phyloP scores from a whole-genome alignment of 1,140 invertebrate species.

The Heliconius hewitsoni region DNA sequence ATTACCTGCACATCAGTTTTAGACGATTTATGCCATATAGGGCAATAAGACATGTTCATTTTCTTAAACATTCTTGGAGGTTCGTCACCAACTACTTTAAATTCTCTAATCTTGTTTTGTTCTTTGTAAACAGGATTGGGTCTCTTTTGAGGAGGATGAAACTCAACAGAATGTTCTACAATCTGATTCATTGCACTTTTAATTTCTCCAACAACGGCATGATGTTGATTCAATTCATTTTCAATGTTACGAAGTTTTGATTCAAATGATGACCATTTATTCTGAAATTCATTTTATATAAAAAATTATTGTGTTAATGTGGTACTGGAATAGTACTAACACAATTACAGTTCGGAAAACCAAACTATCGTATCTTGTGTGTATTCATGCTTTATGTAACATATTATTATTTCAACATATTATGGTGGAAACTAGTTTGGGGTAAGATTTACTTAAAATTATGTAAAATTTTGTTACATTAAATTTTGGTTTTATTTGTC shows the following conservation, averaged over 20 bases:
- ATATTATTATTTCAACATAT: too few relatives aligned
- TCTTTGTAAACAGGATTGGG: conserved; percentile 47
- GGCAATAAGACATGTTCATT: conserved; percentile 60
- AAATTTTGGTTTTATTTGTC: not conserved
- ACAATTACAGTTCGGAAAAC: too few relatives aligned
- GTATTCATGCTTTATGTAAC: too few relatives aligned
- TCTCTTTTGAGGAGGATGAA: conserved; percentile 53
- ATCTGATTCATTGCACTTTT: conserved; percentile 78
- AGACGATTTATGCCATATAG: conserved; percentile 68
- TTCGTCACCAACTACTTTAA: conserved; percentile 65
- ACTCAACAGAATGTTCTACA: conserved; percentile 55
- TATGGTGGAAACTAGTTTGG: not conserved
- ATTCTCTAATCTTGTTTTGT: conserved; percentile 51
- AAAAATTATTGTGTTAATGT: not conserved
- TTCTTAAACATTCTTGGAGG: conserved; percentile 61
- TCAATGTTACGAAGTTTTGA: conserved; percentile 84
- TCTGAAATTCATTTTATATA: conserved; percentile 68
- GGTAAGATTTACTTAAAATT: not conserved
- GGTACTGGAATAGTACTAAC: too few relatives aligned
- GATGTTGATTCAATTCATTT: conserved; percentile 83
- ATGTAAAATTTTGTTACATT: not conserved
- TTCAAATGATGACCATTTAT: conserved; percentile 86
- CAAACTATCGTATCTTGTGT: too few relatives aligned
- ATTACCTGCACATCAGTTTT: conserved; percentile 81
- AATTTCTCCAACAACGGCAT: conserved; percentile 83